phyloP scores from a whole-genome alignment of 1,140 invertebrate genomes.

The Cherax quadricarinatus region DNA sequence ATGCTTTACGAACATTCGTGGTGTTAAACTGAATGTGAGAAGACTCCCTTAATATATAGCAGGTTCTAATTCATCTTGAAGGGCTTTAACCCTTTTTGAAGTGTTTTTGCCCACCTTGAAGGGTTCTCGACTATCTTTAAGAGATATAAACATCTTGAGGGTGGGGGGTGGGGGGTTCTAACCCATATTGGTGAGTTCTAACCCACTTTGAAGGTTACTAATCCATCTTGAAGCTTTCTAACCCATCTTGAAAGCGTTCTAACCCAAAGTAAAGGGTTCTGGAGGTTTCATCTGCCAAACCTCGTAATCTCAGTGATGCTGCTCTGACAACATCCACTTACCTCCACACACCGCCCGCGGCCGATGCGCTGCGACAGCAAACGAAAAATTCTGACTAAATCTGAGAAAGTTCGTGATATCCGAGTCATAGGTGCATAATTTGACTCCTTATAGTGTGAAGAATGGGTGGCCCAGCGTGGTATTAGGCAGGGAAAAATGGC shows the following conservation, averaged over 20 bases:
- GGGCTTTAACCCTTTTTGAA: too few species aligned
- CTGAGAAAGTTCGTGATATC: constrained; percentile 28
- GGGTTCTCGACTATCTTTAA: too few species aligned
- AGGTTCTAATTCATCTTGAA: too few species aligned
- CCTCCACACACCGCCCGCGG: not conserved
- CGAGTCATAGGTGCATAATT: constrained; percentile 32
- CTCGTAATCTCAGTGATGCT: not conserved
- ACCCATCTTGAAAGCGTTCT: not conserved
- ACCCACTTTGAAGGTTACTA: too few species aligned
- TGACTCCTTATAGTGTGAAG: constrained; percentile 36
- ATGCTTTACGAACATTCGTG: not conserved
- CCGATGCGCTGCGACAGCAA: not conserved
- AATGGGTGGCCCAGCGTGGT: constrained; percentile 15
- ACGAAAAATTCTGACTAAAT: constrained; percentile 30
- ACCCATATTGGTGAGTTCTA: too few species aligned
- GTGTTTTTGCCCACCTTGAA: too few species aligned
- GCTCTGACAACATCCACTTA: not conserved
- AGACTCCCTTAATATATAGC: not conserved
- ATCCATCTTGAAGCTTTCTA: too few species aligned
- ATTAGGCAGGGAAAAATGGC: constrained; percentile 12
- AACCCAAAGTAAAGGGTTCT: not conserved
- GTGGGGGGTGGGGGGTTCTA: too few species aligned
- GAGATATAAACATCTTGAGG: too few species aligned
- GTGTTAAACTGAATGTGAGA: not conserved
- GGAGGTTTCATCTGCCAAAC: not conserved